Conservation (phyloP, 2,888 invertebrate genomes). For the Rapana venosa region DNA sequence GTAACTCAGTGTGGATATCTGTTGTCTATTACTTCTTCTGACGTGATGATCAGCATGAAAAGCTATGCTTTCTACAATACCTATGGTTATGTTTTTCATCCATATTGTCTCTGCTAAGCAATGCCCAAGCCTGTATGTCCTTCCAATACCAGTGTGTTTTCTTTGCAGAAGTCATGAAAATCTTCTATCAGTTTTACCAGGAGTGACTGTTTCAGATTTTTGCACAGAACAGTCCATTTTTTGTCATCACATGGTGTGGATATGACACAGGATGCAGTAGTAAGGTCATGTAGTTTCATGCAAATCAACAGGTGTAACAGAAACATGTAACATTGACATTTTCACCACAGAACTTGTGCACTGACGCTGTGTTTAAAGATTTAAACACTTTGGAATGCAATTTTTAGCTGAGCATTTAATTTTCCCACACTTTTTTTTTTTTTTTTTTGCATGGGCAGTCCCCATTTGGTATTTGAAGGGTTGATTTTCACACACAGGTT, state of each 20-base stretch:
- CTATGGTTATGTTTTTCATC: too few relatives aligned
- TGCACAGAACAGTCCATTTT: not conserved
- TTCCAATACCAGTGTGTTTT: not conserved
- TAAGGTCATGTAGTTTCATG: too few relatives aligned
- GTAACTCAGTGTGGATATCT: not conserved
- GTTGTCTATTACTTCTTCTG: not conserved
- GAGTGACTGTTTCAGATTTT: not conserved
- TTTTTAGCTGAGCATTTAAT: not conserved
- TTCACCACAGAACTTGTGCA: not conserved
- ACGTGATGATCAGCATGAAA: not conserved
- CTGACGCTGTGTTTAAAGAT: not conserved
- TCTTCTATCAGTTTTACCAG: not conserved
- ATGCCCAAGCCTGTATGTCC: not conserved
- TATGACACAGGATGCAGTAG: not conserved
- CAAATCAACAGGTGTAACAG: not conserved
- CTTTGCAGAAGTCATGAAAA: too few relatives aligned
- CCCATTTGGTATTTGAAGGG: too few relatives aligned
- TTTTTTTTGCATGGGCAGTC: too few relatives aligned
- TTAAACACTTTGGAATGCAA: not conserved
- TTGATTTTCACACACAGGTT: too few relatives aligned
- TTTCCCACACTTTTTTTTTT: not conserved
- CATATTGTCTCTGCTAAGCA: not conserved
- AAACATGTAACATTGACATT: not conserved
- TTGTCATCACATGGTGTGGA: not conserved
- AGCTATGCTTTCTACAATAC: too few relatives aligned